Percentiles rank a stretch among this genome's conserved stretches.
phyloP scores from a whole-genome alignment of 2,797 vertebrate species.

The Pyrocephalus nanus region DNA sequence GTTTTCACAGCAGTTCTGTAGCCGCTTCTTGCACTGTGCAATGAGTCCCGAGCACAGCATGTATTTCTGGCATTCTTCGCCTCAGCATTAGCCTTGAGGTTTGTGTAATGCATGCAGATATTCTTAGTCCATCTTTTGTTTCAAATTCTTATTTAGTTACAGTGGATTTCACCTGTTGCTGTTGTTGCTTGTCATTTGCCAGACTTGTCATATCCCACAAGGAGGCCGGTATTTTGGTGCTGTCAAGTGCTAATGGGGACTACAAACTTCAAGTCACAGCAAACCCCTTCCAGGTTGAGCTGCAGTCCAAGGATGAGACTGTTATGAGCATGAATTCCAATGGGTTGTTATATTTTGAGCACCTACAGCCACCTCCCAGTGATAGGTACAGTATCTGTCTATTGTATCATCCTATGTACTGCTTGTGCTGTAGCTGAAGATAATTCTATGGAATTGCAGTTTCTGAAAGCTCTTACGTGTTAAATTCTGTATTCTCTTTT shows the following conservation, averaged over 20 bases:
- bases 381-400: constrained; percentile 69
- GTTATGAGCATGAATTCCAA: constrained; percentile 85
- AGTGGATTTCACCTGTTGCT: neutral
- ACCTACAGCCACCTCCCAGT: constrained; percentile 71
- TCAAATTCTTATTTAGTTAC: neutral
- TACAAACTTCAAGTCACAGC: constrained; percentile 77
- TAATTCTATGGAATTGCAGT: neutral
- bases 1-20: neutral
- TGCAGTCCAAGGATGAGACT: constrained; percentile 79
- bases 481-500: neutral
- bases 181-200: neutral
- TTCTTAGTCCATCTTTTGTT: neutral
- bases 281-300: constrained; percentile 84
- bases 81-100: neutral
- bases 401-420: neutral
- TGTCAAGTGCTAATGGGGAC: constrained; percentile 77
- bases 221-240: constrained; percentile 56
- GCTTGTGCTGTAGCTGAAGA: neutral
- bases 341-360: constrained; percentile 87
- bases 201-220: constrained; percentile 79
- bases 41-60: neutral
- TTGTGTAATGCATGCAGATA: neutral
- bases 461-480: neutral
- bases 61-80: neutral
- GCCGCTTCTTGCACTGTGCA: neutral